Percentiles rank a stretch among this genome's conserved stretches.
phyloP scores from a whole-genome alignment of 2,888 invertebrate genomes.

The Seira ritae region DNA sequence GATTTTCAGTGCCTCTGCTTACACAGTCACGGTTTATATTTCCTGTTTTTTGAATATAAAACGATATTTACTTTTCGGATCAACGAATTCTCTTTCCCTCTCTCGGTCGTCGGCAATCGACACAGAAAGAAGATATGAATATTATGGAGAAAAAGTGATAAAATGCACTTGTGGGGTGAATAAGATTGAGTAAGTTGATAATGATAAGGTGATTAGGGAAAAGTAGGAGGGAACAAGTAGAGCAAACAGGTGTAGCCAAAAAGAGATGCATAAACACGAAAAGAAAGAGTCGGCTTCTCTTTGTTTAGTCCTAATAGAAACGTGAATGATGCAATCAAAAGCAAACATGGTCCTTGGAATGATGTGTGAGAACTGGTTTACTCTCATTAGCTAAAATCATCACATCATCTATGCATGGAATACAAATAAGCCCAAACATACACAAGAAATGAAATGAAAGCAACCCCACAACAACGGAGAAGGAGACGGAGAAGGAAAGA shows the following conservation, averaged over 20 bases:
- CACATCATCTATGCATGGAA: slow-evolving; percentile 24
- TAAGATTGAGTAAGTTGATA: slow-evolving; percentile 60
- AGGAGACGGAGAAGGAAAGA: neutral
- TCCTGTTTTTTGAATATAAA: neutral
- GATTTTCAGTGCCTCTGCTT: neutral
- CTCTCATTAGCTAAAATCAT: slow-evolving; percentile 69
- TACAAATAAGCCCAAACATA: neutral
- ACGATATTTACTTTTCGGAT: too few species aligned
- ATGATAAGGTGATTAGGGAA: slow-evolving; percentile 62
- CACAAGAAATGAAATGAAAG: too few species aligned
- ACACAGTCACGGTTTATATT: neutral
- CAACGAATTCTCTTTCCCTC: neutral
- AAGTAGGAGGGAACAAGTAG: slow-evolving; percentile 59
- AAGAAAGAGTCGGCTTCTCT: slow-evolving; percentile 47
- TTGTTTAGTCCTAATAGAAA: neutral
- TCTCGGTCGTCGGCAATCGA: neutral
- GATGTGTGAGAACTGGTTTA: slow-evolving; percentile 71
- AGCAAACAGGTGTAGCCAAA: slow-evolving; percentile 58
- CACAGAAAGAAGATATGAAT: neutral
- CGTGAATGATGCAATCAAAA: slow-evolving; percentile 57
- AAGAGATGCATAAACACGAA: slow-evolving; percentile 47
- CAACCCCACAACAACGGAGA: too few species aligned
- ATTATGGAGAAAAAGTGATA: slow-evolving; percentile 58
- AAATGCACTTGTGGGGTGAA: slow-evolving; percentile 56
- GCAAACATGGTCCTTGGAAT: slow-evolving; percentile 58